Conservation (phyloP, 2,797 vertebrate genomes). For the Catostomus latipinnis region DNA sequence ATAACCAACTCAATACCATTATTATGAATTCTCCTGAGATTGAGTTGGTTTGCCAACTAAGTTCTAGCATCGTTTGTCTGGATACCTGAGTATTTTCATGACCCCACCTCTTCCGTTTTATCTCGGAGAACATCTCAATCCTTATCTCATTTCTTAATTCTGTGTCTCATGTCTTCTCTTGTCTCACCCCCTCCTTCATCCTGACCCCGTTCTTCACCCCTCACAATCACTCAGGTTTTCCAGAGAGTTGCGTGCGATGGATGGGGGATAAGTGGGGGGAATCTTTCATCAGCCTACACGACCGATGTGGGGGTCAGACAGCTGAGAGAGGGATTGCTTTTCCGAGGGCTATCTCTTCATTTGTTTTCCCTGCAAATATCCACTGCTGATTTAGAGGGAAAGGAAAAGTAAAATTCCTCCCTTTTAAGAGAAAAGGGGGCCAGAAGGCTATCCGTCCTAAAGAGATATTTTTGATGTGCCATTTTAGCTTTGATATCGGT, state of each 20-base stretch:
- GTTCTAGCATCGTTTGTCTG: too few relatives aligned
- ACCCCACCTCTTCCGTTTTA: not conserved
- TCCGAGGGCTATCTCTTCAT: slow-evolving; percentile 78
- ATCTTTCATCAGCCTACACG: slow-evolving; percentile 76
- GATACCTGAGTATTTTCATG: not conserved
- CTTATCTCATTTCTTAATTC: not conserved
- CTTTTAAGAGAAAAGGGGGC: slow-evolving; percentile 8
- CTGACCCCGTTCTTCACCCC: slow-evolving; percentile 48
- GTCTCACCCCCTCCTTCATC: too few relatives aligned
- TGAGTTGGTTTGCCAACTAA: too few relatives aligned
- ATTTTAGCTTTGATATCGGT: slow-evolving; percentile 36
- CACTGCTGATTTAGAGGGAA: slow-evolving; percentile 65
- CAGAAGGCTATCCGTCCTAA: slow-evolving; percentile 71
- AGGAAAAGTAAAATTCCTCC: slow-evolving; percentile 44
- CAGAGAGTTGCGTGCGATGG: slow-evolving; percentile 70
- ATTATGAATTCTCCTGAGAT: too few relatives aligned
- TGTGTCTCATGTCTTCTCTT: too few relatives aligned
- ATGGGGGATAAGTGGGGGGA: slow-evolving; percentile 69
- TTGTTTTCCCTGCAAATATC: slow-evolving; percentile 75
- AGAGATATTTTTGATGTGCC: slow-evolving; percentile 67
- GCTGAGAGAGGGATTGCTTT: slow-evolving; percentile 68
- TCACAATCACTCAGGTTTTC: slow-evolving; percentile 44
- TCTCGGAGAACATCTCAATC: not conserved
- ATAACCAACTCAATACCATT: too few relatives aligned
- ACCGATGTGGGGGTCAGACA: slow-evolving; percentile 64